Evolutionary conservation across 2,113 vertebrate species (phyloP), one percentile per base, ranked within the genome.

Genomic region (Physeter macrocephalus): DNA sequence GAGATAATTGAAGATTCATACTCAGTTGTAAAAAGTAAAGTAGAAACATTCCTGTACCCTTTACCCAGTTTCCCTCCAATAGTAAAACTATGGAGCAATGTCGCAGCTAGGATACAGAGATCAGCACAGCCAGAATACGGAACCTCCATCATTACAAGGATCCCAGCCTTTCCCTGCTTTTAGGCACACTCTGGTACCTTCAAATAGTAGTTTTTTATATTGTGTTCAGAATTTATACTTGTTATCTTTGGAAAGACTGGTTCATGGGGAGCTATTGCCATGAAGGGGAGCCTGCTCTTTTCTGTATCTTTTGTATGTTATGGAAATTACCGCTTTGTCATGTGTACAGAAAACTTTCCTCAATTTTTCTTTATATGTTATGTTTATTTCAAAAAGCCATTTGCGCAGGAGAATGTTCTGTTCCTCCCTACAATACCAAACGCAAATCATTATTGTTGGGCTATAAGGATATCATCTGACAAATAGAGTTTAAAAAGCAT

Each of bases 11-110:
- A 54, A 54, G 89, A 27, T 57, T 90, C 27, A 13, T 46, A 17
- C 36, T 66, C 75, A 81, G 64, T 12, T 69, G 23, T 69, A 18
- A 69, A 27, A 49, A 41, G 21, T 6, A 29, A 36, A 54, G 21
- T 27, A 91, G n/a, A 80, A 17, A 43, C 49, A 25, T 66, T 18
- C 61, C 4, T 7, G 8, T 5, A 6, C 20, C 27, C 13, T n/a
- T 41, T 69, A 10, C 3, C 6, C 9, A 39, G 12, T 23, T 10
- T 54, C 27, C n/a, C 46, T 61, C 43, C 61, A 11, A 15, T 0
- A 8, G 34, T 3, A 31, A 15, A 25, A 5, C 18, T 17, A 13
- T 4, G n/a, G 1, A 66, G 27, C 36, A 17, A 8, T 3, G 34
- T 25, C 1, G 8, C 52, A 36, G 21, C 52, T 8, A 8, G 41